phyloP scores from a whole-genome alignment of 2,888 invertebrate genomes.

The Lithodes maja region DNA sequence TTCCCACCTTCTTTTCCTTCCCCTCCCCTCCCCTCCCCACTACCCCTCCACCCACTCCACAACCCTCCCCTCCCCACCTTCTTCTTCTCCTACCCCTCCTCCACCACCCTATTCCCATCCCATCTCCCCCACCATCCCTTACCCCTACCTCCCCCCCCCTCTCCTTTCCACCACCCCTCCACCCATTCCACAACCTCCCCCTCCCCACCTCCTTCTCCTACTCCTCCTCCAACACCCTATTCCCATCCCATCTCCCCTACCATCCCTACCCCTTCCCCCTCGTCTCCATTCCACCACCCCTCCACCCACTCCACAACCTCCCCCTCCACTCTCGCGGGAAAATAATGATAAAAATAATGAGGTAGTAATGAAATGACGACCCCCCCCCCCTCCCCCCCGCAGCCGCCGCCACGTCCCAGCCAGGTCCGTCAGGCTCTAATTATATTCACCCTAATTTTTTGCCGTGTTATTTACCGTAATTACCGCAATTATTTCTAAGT shows the following conservation, averaged over 20 bases:
- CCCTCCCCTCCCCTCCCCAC: no score
- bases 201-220: no score
- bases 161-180: background rate
- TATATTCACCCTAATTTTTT: constrained; percentile 6
- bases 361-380: background rate
- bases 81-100: no score
- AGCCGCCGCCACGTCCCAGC: background rate
- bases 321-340: background rate
- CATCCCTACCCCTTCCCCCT: background rate
- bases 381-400: background rate
- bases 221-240: no score
- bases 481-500: constrained; percentile 13
- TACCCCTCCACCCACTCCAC: no score
- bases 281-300: background rate
- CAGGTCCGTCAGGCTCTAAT: background rate
- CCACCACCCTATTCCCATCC: no score
- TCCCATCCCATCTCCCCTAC: background rate
- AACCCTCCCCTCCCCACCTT: no score
- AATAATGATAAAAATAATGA: background rate
- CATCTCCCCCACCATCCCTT: background rate
- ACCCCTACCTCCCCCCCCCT: background rate
- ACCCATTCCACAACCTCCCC: background rate
- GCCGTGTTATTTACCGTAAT: constrained; percentile 10
- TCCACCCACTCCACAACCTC: background rate
- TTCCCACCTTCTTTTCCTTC: no score